Base-by-base conservation (phyloP, 2,888 invertebrate species). In the Mesopsocus fuscifrons region DNA sequence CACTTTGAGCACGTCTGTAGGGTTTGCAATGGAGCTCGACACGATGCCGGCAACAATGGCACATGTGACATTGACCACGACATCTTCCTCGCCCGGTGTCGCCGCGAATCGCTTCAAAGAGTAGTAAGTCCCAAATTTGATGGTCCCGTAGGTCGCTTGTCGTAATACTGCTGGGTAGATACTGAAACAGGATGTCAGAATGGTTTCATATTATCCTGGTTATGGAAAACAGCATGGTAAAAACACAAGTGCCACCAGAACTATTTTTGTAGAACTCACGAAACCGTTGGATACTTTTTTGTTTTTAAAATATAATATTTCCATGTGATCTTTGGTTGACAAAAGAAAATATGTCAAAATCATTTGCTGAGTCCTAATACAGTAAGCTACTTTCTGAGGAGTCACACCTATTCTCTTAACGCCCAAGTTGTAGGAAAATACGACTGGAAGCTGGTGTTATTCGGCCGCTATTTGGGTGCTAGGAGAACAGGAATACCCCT, bases 81-180 rank as follows among this genome's bases (percentile, higher is more conserved):
- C 61, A 47, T 63, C 64, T 52, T 72, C 69, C 48, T 62, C 59
- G 33, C 60, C 55, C 43, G 65, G 55, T n/a, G 55, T 53, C 49
- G 61, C 57, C 32, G 81, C 57, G 46, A 72, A 60, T 55, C 75
- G 69, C 62, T 92, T 91, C 51, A 92, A 62, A 2, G 87, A 78
- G 59, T 94, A 91, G 62, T 94, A 94, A 9, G 89, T 84, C 50
- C 94, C 94, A 59, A 94, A 92, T 64, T 94, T 94, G 48, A 94
- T 87, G 26, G 92, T 92, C 52, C 94, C 94, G 65, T 94, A 94
- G 31, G 88, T 89, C 22, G 91, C 84, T 63, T 94, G 94, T 2
- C 92, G 71, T 45, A 94, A 65, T 42, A 94, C 77, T 34, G 94
- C 92, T 41, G 92, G 91, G 70, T 81, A 80, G 57, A 94, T 85